phyloP scores from a whole-genome alignment of 2,797 vertebrate genomes.

The Girardinus metallicus region DNA sequence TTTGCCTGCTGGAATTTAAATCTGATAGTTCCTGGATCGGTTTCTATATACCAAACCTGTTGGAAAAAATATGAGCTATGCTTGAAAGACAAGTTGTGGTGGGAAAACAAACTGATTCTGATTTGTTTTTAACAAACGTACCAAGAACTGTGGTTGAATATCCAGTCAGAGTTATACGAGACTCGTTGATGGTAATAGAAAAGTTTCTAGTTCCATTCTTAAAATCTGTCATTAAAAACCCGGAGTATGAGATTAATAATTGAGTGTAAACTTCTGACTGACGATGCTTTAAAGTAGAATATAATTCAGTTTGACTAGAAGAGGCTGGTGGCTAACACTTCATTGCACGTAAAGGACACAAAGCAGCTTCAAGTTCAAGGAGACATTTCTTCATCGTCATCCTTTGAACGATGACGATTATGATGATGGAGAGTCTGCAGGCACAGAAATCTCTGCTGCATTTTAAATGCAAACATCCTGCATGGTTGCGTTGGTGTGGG shows the following conservation, averaged over 20 bases:
- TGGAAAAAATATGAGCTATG: neutral
- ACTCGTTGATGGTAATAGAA: neutral
- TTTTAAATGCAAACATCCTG: neutral
- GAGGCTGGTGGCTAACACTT: too few relatives aligned
- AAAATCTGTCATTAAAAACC: neutral
- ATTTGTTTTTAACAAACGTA: neutral
- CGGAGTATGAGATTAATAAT: neutral
- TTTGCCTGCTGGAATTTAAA: neutral
- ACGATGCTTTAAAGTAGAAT: neutral
- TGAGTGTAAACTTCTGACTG: neutral
- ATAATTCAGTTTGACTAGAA: neutral
- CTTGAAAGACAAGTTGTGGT: neutral
- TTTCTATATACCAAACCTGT: neutral
- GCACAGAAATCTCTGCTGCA: neutral
- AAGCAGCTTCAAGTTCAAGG: too few relatives aligned
- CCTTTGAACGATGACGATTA: neutral
- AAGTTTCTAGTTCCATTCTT: neutral
- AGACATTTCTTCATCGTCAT: constrained; percentile 14
- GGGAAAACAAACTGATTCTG: neutral
- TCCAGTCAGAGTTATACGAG: neutral
- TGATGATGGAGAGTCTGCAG: neutral
- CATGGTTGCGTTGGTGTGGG: constrained; percentile 9
- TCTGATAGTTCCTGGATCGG: neutral
- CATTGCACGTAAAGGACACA: too few relatives aligned
- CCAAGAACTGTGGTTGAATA: neutral